Evolutionary conservation across 2,888 invertebrate genomes (phyloP).

Genomic region (Thumatha senex): DNA sequence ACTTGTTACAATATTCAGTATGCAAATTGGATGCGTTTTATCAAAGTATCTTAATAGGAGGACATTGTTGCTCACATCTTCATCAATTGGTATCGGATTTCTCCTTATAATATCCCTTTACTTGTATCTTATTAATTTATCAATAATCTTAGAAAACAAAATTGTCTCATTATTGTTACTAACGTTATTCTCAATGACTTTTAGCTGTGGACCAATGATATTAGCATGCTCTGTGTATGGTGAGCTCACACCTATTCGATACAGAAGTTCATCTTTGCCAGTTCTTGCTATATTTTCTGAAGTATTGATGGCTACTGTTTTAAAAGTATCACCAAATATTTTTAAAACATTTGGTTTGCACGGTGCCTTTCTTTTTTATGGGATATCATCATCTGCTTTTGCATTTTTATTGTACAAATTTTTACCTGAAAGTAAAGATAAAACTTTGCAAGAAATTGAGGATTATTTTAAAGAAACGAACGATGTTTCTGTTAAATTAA

Average conservation of each 20-base stretch:
- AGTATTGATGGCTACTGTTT: constrained; percentile 34
- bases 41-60: constrained; percentile 40
- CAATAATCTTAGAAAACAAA: constrained; percentile 36
- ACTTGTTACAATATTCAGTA: constrained; percentile 44
- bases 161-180: constrained; percentile 40
- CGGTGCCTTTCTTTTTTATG: constrained; percentile 46
- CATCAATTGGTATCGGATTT: constrained; percentile 40
- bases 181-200: constrained; percentile 41
- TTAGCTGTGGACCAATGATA: constrained; percentile 50
- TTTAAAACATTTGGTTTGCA: constrained; percentile 37
- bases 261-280: constrained; percentile 37
- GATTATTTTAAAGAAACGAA: constrained; percentile 29
- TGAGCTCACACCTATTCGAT: constrained; percentile 43
- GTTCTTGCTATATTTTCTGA: constrained; percentile 33
- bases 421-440: constrained; percentile 50
- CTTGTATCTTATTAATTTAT: constrained; percentile 41
- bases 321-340: constrained; percentile 43
- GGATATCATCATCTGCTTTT: constrained; percentile 36
- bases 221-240: constrained; percentile 42
- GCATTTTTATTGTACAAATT: constrained; percentile 36
- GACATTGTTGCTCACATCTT: constrained; percentile 37
- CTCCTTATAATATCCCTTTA: constrained; percentile 44
- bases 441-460: constrained; percentile 44
- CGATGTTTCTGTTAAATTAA: constrained; percentile 13
- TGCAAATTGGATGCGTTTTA: constrained; percentile 37